These are phyloP conservation scores for Bombus picipes DNA, from an alignment of 1,140 invertebrate species.

Conservation along the genomic window DNA sequence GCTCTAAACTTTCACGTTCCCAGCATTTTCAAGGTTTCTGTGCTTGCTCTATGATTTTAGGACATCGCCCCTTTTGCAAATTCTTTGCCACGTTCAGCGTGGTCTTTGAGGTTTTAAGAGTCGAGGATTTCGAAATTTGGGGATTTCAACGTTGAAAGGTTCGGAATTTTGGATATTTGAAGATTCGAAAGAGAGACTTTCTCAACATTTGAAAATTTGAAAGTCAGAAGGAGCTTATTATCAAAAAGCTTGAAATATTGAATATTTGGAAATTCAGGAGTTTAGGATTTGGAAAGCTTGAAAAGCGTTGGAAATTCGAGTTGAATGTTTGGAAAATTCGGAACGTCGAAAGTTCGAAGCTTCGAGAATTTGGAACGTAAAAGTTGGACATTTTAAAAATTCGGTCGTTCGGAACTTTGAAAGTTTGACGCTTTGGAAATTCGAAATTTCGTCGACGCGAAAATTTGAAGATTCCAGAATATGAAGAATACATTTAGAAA, in stretches of 20 bases:
- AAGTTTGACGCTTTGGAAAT: not conserved
- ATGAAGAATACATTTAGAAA: not conserved
- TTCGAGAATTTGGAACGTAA: not conserved
- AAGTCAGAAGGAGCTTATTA: too few species aligned
- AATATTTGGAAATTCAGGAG: too few species aligned
- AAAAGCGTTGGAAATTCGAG: too few species aligned
- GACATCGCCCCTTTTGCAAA: not conserved
- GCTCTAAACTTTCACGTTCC: not conserved
- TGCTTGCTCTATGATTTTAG: not conserved
- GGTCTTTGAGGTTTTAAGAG: rapidly evolving
- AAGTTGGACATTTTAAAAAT: too few species aligned
- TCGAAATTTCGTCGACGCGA: too few species aligned
- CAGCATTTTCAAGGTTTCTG: not conserved
- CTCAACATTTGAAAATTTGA: too few species aligned
- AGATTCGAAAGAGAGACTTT: too few species aligned
- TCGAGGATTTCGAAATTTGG: too few species aligned
- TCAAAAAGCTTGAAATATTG: too few species aligned
- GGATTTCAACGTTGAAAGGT: too few species aligned
- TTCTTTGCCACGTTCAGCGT: not conserved
- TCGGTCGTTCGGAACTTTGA: not conserved
- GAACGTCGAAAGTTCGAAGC: not conserved
- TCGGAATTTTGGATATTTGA: too few species aligned
- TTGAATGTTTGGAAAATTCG: too few species aligned
- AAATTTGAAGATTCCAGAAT: not conserved
- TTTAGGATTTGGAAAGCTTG: not conserved